Conservation (phyloP, 2,113 vertebrate genomes). For the Conger conger region DNA sequence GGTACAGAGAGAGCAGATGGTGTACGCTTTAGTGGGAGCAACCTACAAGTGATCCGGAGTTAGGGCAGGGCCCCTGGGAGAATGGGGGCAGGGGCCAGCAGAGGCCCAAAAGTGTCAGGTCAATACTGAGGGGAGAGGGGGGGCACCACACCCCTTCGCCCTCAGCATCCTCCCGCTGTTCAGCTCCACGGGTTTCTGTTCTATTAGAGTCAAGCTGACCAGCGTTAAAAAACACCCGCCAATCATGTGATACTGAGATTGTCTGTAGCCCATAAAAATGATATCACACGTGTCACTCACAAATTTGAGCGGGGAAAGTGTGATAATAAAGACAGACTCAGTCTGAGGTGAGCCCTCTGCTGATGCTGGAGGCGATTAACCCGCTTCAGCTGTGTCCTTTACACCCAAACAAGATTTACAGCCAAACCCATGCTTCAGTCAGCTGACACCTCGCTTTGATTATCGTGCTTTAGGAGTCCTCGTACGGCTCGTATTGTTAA, state of each 20-base stretch:
- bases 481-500: too few species aligned
- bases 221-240: background rate
- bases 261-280: background rate
- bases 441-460: background rate
- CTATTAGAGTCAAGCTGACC: background rate
- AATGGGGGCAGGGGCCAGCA: background rate
- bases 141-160: background rate
- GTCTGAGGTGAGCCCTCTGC: background rate
- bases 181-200: too few species aligned
- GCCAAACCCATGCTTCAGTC: background rate
- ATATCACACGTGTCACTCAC: background rate
- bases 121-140: background rate
- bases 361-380: background rate
- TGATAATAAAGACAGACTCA: background rate
- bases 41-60: background rate
- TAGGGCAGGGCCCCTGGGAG: background rate
- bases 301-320: background rate
- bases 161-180: too few species aligned
- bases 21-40: background rate
- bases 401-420: background rate
- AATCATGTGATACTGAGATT: background rate
- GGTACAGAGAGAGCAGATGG: constrained; percentile 17
- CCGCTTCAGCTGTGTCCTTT: background rate
- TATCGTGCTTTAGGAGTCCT: background rate
- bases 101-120: background rate